Evolutionary conservation across 2,797 vertebrate species (phyloP).

Genomic region (Cryptoblepharus egeriae): DNA sequence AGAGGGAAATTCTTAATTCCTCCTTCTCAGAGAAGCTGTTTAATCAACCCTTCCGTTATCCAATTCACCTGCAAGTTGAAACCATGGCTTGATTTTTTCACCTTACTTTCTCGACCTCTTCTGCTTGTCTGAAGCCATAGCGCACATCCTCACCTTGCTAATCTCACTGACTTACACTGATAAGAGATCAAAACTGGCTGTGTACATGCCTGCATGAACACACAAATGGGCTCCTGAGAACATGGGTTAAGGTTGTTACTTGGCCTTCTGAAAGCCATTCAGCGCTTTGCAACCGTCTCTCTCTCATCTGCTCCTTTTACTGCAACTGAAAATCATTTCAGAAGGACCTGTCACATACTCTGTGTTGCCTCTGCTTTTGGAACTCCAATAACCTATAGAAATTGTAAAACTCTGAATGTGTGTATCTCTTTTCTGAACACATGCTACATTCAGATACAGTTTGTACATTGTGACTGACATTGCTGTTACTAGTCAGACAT

Average conservation of each 20-base stretch:
- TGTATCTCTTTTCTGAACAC: not conserved
- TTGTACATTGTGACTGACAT: not conserved
- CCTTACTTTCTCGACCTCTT: not conserved
- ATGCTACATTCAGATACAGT: not conserved
- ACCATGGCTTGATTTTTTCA: not conserved
- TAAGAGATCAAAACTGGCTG: not conserved
- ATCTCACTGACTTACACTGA: accelerated
- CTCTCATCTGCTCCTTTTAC: not conserved
- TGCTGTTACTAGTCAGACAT: not conserved
- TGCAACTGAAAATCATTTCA: not conserved
- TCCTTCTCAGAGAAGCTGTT: conserved; percentile 67
- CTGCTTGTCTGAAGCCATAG: not conserved
- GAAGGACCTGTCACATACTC: not conserved
- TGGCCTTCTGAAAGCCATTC: conserved; percentile 23
- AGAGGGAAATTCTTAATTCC: conserved; percentile 71
- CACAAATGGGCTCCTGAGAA: not conserved
- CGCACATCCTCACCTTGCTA: accelerated
- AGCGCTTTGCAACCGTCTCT: not conserved
- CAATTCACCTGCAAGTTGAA: not conserved
- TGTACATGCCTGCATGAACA: not conserved
- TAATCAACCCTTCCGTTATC: conserved; percentile 64
- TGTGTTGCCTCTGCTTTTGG: not conserved
- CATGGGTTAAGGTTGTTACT: not conserved
- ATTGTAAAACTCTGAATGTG: not conserved
- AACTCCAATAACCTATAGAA: not conserved